Evolutionary conservation across 2,113 vertebrate genomes (phyloP).

Genomic region (Laterallus jamaicensis): DNA sequence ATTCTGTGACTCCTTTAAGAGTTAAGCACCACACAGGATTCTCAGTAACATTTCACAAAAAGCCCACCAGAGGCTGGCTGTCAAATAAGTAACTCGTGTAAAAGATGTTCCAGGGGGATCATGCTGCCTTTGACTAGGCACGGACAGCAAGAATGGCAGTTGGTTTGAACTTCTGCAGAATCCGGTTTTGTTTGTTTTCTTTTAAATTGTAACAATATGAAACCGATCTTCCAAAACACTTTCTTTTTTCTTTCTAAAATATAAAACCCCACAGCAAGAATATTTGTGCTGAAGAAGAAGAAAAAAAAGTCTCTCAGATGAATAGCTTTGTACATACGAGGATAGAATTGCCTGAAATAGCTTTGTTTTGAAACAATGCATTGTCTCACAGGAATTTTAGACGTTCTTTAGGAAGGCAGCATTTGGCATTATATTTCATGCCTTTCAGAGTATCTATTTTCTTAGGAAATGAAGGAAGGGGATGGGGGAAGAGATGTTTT

Average conservation of each 20-base stretch:
- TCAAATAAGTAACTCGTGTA: slow-evolving; percentile 8
- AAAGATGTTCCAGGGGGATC: not conserved
- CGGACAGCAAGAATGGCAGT: not conserved
- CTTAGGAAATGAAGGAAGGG: slow-evolving; percentile 12
- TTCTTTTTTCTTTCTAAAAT: slow-evolving; percentile 35
- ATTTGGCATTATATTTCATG: slow-evolving; percentile 7
- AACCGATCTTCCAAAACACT: slow-evolving; percentile 43
- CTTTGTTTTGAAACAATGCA: slow-evolving; percentile 54
- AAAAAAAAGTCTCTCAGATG: not conserved
- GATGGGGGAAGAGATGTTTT: not conserved
- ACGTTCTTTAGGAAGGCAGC: slow-evolving; percentile 35
- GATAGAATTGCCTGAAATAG: slow-evolving; percentile 54
- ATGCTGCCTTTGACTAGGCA: not conserved
- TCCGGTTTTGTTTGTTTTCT: slow-evolving; percentile 39
- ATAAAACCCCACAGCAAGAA: slow-evolving; percentile 37
- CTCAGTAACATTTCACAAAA: not conserved
- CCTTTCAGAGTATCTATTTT: slow-evolving; percentile 45
- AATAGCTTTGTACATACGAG: not conserved
- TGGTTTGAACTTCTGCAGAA: slow-evolving; percentile 5
- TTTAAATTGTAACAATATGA: slow-evolving; percentile 40
- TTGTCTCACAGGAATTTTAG: slow-evolving; percentile 30
- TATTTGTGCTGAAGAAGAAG: not conserved
- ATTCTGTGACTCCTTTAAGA: not conserved
- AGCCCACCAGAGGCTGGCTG: not conserved
- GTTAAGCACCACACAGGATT: not conserved